Evolutionary conservation across 2,113 vertebrate species (phyloP).

Genomic region (Aptenodytes forsteri): DNA sequence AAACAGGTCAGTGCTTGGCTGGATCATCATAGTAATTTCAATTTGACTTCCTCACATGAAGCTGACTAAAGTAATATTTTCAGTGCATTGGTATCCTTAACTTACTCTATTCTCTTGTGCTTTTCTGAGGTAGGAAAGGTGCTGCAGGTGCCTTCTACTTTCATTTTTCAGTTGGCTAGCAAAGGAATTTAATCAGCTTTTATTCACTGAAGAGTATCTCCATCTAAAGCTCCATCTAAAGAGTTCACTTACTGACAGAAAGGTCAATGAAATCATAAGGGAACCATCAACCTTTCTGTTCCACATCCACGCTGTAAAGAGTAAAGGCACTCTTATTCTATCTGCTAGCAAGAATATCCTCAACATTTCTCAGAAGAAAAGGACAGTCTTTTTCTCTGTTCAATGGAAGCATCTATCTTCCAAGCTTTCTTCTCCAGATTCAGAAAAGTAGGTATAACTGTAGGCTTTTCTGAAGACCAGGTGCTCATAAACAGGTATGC

Average conservation of each 20-base stretch:
- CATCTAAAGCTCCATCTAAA: neutral
- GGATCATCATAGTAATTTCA: neutral
- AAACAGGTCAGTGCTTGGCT: neutral
- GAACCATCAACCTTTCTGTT: neutral
- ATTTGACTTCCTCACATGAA: neutral
- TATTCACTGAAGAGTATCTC: slow-evolving; percentile 14
- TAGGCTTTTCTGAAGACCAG: neutral
- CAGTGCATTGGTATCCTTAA: neutral
- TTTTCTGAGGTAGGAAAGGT: neutral
- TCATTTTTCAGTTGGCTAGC: neutral
- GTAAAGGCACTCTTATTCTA: neutral
- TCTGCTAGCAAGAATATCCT: neutral
- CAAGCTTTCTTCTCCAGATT: neutral
- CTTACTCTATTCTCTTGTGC: neutral
- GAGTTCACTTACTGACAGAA: neutral
- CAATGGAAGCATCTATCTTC: neutral
- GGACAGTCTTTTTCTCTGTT: neutral
- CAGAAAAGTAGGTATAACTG: neutral
- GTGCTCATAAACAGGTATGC: neutral
- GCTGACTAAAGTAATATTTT: neutral
- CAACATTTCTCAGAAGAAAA: neutral
- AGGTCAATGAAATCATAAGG: slow-evolving; percentile 7
- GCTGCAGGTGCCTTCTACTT: neutral
- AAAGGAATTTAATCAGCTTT: neutral
- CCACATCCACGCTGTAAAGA: neutral